A percentile compares a stretch with the other conserved stretches of the same genome.
These are phyloP conservation scores for Poecilia velifera DNA, from an alignment of 2,797 vertebrate species.

Conservation along the genomic window DNA sequence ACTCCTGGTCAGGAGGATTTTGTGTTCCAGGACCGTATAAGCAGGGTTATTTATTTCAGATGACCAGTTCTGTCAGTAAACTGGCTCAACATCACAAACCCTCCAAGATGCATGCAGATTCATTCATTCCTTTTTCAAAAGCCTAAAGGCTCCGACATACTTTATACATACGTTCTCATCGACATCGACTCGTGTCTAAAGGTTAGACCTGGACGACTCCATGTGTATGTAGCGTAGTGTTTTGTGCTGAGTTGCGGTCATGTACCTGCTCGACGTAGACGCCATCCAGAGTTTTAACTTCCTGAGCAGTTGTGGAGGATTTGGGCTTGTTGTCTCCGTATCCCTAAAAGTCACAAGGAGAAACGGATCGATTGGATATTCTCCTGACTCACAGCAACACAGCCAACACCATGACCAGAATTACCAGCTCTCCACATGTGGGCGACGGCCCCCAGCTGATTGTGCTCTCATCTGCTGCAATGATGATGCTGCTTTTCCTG, in stretches of 20 bases:
- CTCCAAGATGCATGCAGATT: background rate
- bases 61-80: too few relatives aligned
- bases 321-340: slow-evolving; percentile 97
- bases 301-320: slow-evolving; percentile 94
- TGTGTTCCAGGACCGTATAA: too few relatives aligned
- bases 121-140: background rate
- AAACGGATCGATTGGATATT: background rate
- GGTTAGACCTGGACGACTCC: too few relatives aligned
- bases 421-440: slow-evolving; percentile 95
- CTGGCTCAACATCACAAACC: background rate
- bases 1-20: too few relatives aligned
- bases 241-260: background rate
- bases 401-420: slow-evolving; percentile 19
- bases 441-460: slow-evolving; percentile 97
- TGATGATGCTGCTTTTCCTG: slow-evolving; percentile 95
- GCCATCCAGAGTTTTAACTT: slow-evolving; percentile 94
- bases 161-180: too few relatives aligned
- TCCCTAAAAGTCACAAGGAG: slow-evolving; percentile 79
- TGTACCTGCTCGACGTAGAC: slow-evolving; percentile 91
- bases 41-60: too few relatives aligned
- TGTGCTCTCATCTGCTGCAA: slow-evolving; percentile 95
- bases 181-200: too few relatives aligned
- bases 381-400: background rate
- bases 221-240: background rate
- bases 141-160: too few relatives aligned